phyloP scores from a whole-genome alignment of 2,888 invertebrate genomes.

The Euproctis similis region DNA sequence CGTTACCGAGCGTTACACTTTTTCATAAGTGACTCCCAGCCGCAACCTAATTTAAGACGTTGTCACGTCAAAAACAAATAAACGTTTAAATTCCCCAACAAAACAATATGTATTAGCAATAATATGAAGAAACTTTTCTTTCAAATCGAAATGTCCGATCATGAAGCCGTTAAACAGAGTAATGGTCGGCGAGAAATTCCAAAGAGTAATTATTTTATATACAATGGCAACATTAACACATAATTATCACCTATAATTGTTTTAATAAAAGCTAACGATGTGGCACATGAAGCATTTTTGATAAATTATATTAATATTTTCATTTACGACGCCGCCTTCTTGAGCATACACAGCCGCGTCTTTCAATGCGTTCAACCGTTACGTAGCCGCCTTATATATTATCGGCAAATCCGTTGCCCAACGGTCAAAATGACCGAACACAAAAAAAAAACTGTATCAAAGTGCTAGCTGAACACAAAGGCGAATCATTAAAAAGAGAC shows the following conservation, averaged over 20 bases:
- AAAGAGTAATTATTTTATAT: background rate
- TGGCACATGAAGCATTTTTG: slow-evolving; percentile 2
- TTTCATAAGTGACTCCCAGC: no score
- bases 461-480: slow-evolving; percentile 53
- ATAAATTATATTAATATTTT: slow-evolving; percentile 1
- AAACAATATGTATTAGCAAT: no score
- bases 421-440: slow-evolving; percentile 64
- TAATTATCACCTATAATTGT: background rate
- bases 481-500: slow-evolving; percentile 73
- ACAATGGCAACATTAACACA: slow-evolving; percentile 1
- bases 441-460: slow-evolving; percentile 69
- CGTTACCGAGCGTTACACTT: no score
- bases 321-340: no score
- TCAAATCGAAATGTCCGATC: no score
- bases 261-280: background rate
- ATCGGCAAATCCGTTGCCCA: slow-evolving; percentile 69
- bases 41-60: no score
- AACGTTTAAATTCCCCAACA: no score
- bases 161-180: no score
- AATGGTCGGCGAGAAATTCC: no score
- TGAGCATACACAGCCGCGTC: slow-evolving; percentile 6
- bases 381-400: slow-evolving; percentile 50
- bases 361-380: slow-evolving; percentile 37
- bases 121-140: no score
- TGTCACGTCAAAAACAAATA: no score